Evolutionary conservation across 64 coral and sea anemone genomes (phyloP).

Genomic region (Actinia tenebrosa): DNA sequence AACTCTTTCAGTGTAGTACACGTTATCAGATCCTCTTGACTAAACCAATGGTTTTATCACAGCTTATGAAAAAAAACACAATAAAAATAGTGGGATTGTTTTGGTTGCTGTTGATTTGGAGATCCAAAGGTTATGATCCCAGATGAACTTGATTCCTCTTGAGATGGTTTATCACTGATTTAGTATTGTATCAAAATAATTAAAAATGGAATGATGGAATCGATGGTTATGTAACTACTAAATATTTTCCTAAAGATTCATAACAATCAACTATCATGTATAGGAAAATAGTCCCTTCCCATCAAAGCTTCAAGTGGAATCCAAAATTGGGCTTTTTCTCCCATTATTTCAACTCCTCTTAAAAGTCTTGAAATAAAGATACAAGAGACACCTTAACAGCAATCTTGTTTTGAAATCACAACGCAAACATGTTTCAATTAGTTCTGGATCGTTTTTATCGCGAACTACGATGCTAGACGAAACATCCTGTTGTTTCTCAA

Average conservation of each 20-base stretch:
- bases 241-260: too few species aligned
- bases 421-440: not conserved
- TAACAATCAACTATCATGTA: too few species aligned
- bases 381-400: not conserved
- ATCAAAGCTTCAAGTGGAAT: too few species aligned
- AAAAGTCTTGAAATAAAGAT: too few species aligned
- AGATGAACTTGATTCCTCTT: not conserved
- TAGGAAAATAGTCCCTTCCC: too few species aligned
- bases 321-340: too few species aligned
- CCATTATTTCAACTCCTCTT: too few species aligned
- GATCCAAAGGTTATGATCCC: not conserved
- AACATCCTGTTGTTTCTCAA: not conserved
- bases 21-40: not conserved
- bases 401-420: not conserved
- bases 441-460: not conserved
- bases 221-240: too few species aligned
- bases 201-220: too few species aligned
- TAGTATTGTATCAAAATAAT: too few species aligned
- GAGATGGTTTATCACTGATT: not conserved
- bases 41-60: not conserved
- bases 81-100: not conserved
- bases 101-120: not conserved
- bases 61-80: not conserved
- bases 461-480: not conserved
- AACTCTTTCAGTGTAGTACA: not conserved